Conservation (phyloP, 2,113 vertebrate species). For the Talpa occidentalis region DNA sequence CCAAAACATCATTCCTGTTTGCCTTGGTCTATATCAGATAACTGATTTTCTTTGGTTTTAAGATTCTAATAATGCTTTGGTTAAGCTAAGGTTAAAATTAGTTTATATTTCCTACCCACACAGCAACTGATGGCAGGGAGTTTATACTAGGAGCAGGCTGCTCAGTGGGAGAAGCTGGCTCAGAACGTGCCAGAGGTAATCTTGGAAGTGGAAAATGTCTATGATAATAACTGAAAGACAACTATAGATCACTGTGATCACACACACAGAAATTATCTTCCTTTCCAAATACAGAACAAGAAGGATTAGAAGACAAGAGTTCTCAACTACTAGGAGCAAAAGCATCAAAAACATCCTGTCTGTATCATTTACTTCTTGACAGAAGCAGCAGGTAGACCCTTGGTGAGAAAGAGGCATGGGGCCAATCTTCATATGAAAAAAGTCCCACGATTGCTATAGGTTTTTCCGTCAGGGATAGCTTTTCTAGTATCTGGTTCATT, state of each 20-base stretch:
- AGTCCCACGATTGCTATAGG: not conserved
- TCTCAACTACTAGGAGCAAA: not conserved
- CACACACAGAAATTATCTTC: not conserved
- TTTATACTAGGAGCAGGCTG: slow-evolving; percentile 53
- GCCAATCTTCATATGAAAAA: slow-evolving; percentile 10
- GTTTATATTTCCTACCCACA: slow-evolving; percentile 72
- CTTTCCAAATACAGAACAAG: not conserved
- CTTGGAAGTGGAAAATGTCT: slow-evolving; percentile 53
- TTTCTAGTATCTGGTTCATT: slow-evolving; percentile 46
- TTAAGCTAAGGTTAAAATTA: slow-evolving; percentile 76
- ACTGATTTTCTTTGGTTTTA: slow-evolving; percentile 47
- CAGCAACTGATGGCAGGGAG: slow-evolving; percentile 65
- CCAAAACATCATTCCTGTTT: not conserved
- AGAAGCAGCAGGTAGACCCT: not conserved
- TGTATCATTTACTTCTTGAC: too few species aligned
- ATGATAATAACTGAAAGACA: slow-evolving; percentile 33
- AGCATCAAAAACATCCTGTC: not conserved
- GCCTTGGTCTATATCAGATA: not conserved
- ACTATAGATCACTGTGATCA: not conserved
- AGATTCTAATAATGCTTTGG: slow-evolving; percentile 60
- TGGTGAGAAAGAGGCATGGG: not conserved
- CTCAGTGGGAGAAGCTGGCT: slow-evolving; percentile 46
- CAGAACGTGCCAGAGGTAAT: slow-evolving; percentile 33
- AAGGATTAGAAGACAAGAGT: not conserved
- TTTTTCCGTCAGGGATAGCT: slow-evolving; percentile 43